Conservation (phyloP, 37 sponge, comb jelly and placozoan species). For the Cladorhizidae sp. region DNA sequence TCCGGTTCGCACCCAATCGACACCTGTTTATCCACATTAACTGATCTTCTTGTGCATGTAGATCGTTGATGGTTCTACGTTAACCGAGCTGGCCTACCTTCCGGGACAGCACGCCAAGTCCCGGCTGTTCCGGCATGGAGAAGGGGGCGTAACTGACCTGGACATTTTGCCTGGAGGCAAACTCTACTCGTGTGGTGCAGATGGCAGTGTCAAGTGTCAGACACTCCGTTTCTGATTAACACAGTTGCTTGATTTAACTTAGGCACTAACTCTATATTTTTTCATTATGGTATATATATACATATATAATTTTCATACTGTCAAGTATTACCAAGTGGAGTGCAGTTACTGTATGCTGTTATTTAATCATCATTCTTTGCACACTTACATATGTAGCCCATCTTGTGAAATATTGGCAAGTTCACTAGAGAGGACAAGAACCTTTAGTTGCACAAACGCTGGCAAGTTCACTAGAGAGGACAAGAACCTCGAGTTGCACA, state of each 20-base stretch:
- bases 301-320: too few species aligned
- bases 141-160: constrained; percentile 67
- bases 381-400: too few species aligned
- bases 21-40: background rate
- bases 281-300: background rate
- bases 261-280: background rate
- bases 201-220: constrained; percentile 63
- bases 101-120: constrained; percentile 49
- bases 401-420: too few species aligned
- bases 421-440: too few species aligned
- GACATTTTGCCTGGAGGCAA: constrained; percentile 45
- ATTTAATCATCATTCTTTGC: too few species aligned
- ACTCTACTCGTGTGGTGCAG: constrained; percentile 77
- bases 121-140: constrained; percentile 61
- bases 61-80: constrained; percentile 64
- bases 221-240: constrained; percentile 1
- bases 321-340: too few species aligned
- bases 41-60: background rate
- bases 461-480: too few species aligned
- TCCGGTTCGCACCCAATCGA: too few species aligned
- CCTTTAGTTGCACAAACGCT: too few species aligned
- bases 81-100: constrained; percentile 47
- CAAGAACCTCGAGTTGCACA: too few species aligned
- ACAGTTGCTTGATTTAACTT: background rate
- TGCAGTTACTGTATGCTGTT: too few species aligned